Evolutionary conservation across 2,888 invertebrate genomes (phyloP), one percentile per base, ranked within the genome.

Genomic region (Noctuana brunneofusca): DNA sequence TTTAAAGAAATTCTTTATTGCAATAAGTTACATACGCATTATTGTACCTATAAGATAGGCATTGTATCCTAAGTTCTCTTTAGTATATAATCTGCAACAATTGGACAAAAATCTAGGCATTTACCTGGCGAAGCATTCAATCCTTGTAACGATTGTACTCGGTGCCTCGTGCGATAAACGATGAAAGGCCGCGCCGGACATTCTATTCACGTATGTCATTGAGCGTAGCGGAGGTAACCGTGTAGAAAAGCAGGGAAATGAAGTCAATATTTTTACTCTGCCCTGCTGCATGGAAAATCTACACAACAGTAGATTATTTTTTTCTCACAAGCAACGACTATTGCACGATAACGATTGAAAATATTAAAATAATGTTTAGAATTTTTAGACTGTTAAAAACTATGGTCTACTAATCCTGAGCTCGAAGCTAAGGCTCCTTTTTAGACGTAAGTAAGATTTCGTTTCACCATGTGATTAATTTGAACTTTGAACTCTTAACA

Each of bases 151-250:
- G 75, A 83, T 86, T 87, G 84, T 86, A 79, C 71, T 67, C 69
- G 75, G 75, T 76, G 83, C 77, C 76, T 78, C 81, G 78, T 66
- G 75, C 81, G 84, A 83, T 86, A 86, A 83, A 80, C 84, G 78
- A 73, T 87, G 86, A 87, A 88, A 84, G 82, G 83, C 83, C 76
- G 75, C 73, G 71, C 82, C 79, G 88, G 89, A 87, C 88, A 88
- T 81, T 85, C 81, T 76, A 86, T 84, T 87, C 86, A 84, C 83
- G 84, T 81, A 80, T 83, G 83, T 82, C 83, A 86, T 81, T 83
- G 82, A 86, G 80, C 76, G 71, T 69, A 63, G 64, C 69, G 64
- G 71, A 76, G 78, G 79, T 77, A 81, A 80, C 80, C 78, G 78
- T 75, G 81, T 76, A 80, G 80, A 81, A 85, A 82, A 81, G 79